These are phyloP conservation scores for Zaprionus tsacasi DNA, from an alignment of 1,140 invertebrate species.

Conservation along the genomic window DNA sequence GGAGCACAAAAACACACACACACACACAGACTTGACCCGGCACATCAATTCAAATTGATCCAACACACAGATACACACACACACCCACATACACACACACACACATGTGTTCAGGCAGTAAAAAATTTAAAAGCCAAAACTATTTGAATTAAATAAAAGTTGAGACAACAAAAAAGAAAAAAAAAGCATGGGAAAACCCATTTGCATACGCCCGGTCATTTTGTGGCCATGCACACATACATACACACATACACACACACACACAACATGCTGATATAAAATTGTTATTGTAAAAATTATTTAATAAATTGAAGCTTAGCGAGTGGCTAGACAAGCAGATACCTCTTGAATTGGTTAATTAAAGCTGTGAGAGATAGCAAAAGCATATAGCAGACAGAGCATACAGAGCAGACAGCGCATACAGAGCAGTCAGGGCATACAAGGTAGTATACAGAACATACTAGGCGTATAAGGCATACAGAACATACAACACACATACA, in stretches of 20 bases:
- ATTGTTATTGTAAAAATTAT: slow-evolving; percentile 32
- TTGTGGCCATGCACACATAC: slow-evolving; percentile 14
- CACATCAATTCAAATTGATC: slow-evolving; percentile 56
- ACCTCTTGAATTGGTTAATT: background rate
- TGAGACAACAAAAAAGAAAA: slow-evolving; percentile 27
- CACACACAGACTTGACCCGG: slow-evolving; percentile 26
- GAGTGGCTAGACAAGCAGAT: background rate
- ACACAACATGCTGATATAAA: slow-evolving; percentile 2
- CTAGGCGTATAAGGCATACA: background rate
- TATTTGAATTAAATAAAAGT: slow-evolving; percentile 35
- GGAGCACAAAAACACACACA: slow-evolving; percentile 22
- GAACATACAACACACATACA: background rate
- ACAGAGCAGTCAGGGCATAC: background rate
- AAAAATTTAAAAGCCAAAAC: slow-evolving; percentile 34
- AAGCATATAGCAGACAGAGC: background rate
- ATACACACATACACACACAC: background rate
- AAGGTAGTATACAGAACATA: too few species aligned
- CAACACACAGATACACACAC: slow-evolving; percentile 11
- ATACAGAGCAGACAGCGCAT: background rate
- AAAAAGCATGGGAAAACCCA: slow-evolving; percentile 8
- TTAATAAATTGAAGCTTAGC: slow-evolving; percentile 5
- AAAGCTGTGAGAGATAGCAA: background rate
- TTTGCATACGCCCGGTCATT: slow-evolving; percentile 26
- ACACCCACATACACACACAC: slow-evolving; percentile 10
- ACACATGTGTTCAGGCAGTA: slow-evolving; percentile 25